A percentile compares a stretch with the other conserved stretches of the same genome.
Evolutionary conservation across 2,888 invertebrate species (phyloP).

Genomic region (Pantelozetes paolii): DNA sequence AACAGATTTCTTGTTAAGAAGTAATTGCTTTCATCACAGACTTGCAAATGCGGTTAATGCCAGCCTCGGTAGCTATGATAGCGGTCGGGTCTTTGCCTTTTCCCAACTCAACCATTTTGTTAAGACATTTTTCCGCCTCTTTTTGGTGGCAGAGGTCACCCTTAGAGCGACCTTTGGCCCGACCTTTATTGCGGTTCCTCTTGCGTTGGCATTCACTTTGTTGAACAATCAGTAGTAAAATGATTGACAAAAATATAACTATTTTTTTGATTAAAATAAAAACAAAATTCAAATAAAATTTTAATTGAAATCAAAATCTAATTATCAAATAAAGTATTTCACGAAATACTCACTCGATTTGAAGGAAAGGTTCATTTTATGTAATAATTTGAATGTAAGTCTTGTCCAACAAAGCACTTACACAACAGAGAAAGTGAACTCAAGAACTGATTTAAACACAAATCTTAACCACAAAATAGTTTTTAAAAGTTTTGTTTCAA

Average conservation of each 20-base stretch:
- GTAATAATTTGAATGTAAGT: neutral
- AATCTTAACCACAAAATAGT: neutral
- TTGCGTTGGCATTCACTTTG: neutral
- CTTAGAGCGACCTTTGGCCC: slow-evolving; percentile 8
- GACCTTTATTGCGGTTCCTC: neutral
- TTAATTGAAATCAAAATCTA: neutral
- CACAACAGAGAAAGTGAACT: neutral
- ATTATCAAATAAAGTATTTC: no score
- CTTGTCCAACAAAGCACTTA: no score
- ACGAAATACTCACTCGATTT: slow-evolving; percentile 22
- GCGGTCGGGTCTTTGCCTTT: slow-evolving; percentile 41
- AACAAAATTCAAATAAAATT: neutral
- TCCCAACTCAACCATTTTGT: slow-evolving; percentile 37
- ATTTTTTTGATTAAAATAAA: neutral
- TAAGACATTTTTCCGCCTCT: slow-evolving; percentile 39
- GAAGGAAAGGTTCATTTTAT: neutral
- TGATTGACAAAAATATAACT: slow-evolving; percentile 5
- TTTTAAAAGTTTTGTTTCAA: neutral
- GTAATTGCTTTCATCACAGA: neutral
- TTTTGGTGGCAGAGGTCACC: slow-evolving; percentile 40
- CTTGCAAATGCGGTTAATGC: slow-evolving; percentile 42
- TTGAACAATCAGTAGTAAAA: slow-evolving; percentile 14
- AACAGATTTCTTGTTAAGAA: neutral
- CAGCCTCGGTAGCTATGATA: slow-evolving; percentile 36
- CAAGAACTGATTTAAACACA: neutral